A percentile compares a stretch with the other conserved stretches of the same genome.
These are phyloP conservation scores for Cossypha polioptera DNA, from an alignment of 2,797 vertebrate species.

Conservation along the genomic window DNA sequence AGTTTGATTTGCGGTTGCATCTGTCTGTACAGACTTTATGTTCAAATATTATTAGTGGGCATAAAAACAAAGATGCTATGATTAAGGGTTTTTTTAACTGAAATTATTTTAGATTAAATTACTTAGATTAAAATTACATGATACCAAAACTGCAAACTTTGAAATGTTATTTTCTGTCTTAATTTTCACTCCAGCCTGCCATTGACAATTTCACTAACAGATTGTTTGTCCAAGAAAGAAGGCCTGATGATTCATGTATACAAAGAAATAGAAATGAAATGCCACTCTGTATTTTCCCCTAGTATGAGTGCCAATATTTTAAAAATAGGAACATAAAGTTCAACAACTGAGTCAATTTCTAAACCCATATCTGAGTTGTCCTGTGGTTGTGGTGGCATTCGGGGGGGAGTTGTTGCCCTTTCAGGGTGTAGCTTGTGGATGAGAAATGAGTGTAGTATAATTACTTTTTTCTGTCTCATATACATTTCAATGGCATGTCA, in stretches of 20 bases:
- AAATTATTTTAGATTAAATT: background rate
- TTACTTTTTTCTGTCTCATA: rapidly evolving
- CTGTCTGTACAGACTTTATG: background rate
- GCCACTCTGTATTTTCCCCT: background rate
- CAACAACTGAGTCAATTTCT: background rate
- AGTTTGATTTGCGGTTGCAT: background rate
- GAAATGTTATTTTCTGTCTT: background rate
- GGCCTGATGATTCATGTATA: background rate
- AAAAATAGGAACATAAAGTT: background rate
- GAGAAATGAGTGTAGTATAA: background rate
- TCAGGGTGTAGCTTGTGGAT: background rate
- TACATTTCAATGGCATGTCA: background rate
- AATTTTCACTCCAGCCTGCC: background rate
- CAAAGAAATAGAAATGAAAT: background rate
- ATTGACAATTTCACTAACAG: background rate
- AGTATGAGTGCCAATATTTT: background rate
- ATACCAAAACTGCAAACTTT: background rate
- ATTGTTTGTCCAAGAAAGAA: background rate
- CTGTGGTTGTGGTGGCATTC: background rate
- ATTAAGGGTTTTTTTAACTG: background rate
- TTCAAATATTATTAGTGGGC: background rate
- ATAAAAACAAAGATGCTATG: background rate
- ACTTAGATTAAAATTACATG: background rate
- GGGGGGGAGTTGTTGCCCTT: background rate
- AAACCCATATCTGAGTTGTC: background rate